phyloP scores from a whole-genome alignment of 2,888 invertebrate genomes.

The Pharmacophagus antenor region DNA sequence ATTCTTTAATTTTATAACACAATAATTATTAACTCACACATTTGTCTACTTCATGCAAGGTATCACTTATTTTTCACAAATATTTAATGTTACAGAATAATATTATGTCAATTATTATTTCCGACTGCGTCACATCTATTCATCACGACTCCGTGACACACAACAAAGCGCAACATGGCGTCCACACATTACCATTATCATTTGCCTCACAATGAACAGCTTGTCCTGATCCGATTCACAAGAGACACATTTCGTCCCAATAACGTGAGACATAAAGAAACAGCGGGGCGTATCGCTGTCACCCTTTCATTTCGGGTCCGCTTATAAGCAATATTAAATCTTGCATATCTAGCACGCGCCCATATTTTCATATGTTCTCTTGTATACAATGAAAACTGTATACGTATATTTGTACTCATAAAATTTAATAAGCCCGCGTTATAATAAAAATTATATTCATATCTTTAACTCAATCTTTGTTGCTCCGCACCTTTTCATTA shows the following conservation, averaged over 20 bases:
- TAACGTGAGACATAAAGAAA: conserved; percentile 75
- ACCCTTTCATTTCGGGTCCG: conserved; percentile 59
- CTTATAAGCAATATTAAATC: conserved; percentile 50
- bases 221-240: conserved; percentile 63
- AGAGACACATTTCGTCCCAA: conserved; percentile 66
- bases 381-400: conserved; percentile 25
- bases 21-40: too few species aligned
- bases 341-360: conserved; percentile 31
- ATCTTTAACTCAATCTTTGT: conserved; percentile 17
- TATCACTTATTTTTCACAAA: too few species aligned
- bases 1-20: too few species aligned
- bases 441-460: conserved; percentile 32
- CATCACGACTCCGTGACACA: conserved; percentile 37
- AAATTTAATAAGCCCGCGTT: conserved; percentile 37
- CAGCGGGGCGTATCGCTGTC: conserved; percentile 74
- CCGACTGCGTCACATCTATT: conserved; percentile 33
- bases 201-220: conserved; percentile 72
- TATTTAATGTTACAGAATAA: background rate
- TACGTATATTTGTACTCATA: conserved; percentile 25
- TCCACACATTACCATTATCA: conserved; percentile 72
- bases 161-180: conserved; percentile 71
- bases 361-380: conserved; percentile 36
- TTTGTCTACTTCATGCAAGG: too few species aligned
- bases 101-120: conserved; percentile 5
- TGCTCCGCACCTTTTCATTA: conserved; percentile 8